Evolutionary conservation across 2,797 vertebrate genomes (phyloP).

Genomic region (Cryptoblepharus egeriae): DNA sequence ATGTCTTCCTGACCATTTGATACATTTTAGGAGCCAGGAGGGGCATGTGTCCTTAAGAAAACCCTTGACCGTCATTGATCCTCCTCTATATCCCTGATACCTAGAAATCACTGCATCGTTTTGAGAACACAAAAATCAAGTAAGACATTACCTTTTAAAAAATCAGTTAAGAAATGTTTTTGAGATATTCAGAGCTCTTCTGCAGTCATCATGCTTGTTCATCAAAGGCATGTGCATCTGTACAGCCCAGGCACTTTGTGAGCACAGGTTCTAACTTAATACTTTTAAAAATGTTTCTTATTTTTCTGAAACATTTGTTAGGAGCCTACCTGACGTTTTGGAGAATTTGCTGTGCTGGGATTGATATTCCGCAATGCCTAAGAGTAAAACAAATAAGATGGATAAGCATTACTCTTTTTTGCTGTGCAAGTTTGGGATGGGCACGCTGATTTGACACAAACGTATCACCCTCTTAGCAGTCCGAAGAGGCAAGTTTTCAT

Average conservation of each 20-base stretch:
- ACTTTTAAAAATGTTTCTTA: conserved; percentile 62
- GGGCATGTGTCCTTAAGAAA: neutral
- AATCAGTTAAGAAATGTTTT: neutral
- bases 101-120: neutral
- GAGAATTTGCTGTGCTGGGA: conserved; percentile 86
- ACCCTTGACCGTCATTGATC: neutral
- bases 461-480: conserved; percentile 51
- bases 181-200: conserved; percentile 11
- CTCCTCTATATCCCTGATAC: neutral
- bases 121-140: neutral
- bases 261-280: conserved; percentile 66
- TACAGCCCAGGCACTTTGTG: conserved; percentile 48
- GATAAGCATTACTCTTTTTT: conserved; percentile 78
- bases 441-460: conserved; percentile 77
- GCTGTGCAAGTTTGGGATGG: conserved; percentile 74
- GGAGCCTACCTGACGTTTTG: conserved; percentile 87
- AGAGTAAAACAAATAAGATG: conserved; percentile 83
- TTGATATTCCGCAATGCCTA: conserved; percentile 87
- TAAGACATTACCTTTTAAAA: neutral
- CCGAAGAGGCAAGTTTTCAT: conserved; percentile 73
- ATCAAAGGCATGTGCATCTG: conserved; percentile 41
- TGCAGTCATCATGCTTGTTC: conserved; percentile 2
- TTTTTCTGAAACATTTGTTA: conserved; percentile 79
- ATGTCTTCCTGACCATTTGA: neutral
- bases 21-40: neutral